These are phyloP conservation scores for Loriculus beryllinus DNA, from an alignment of 2,797 vertebrate species.

Conservation along the genomic window DNA sequence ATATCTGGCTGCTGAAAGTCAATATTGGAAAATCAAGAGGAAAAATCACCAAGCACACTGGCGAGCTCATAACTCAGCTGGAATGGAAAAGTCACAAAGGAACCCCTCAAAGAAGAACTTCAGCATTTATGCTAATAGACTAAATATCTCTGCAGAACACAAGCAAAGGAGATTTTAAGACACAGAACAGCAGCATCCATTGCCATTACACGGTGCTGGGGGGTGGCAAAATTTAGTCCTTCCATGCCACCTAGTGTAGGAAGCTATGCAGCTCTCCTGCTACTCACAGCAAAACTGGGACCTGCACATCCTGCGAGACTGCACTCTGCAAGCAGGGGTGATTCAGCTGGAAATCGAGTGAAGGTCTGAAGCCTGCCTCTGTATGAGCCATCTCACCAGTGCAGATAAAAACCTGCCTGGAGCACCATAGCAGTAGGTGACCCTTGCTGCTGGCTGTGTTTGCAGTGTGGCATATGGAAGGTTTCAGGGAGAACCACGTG, in stretches of 20 bases:
- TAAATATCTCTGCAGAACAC: neutral
- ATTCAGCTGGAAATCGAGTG: neutral
- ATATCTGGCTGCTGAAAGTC: neutral
- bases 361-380: neutral
- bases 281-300: neutral
- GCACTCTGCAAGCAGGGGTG: neutral
- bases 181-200: neutral
- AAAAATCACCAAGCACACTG: neutral
- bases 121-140: neutral
- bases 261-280: conserved; percentile 16
- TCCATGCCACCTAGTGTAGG: conserved; percentile 75
- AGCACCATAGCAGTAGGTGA: neutral
- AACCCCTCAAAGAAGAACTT: neutral
- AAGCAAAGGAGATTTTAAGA: neutral
- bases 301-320: rapidly evolving
- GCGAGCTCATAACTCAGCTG: neutral
- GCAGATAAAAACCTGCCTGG: neutral
- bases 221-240: conserved; percentile 55
- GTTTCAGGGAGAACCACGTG: neutral
- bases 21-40: neutral
- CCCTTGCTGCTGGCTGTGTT: neutral
- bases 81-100: neutral
- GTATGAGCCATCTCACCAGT: neutral
- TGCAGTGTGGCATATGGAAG: rapidly evolving
- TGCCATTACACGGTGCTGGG: neutral